Conservation (phyloP, 2,888 invertebrate species). For the Tiliacea aurago region DNA sequence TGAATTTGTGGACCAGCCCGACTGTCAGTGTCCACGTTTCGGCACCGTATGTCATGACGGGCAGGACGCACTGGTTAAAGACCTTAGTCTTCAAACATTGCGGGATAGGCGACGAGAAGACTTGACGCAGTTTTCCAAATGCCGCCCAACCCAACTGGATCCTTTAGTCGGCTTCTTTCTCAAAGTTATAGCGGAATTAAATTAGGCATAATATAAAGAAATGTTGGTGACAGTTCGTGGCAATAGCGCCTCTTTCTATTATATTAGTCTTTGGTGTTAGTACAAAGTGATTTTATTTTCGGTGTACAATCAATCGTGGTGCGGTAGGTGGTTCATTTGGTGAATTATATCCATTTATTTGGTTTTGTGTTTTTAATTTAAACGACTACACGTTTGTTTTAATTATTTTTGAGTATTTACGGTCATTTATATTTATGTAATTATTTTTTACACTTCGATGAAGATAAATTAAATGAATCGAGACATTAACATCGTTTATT, state of each 20-base stretch:
- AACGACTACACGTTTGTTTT: conserved; percentile 16
- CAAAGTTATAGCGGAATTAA: neutral
- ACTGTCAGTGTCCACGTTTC: too few relatives aligned
- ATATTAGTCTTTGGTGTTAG: conserved; percentile 46
- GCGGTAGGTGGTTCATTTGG: conserved; percentile 45
- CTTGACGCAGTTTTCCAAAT: too few relatives aligned
- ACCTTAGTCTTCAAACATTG: too few relatives aligned
- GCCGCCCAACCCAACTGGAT: too few relatives aligned
- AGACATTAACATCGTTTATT: too few relatives aligned
- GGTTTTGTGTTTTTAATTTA: conserved; percentile 34
- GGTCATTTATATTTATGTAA: neutral
- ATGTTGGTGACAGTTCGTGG: neutral
- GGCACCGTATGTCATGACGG: too few relatives aligned
- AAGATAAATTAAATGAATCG: too few relatives aligned
- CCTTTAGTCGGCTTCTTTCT: too few relatives aligned
- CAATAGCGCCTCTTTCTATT: conserved; percentile 15
- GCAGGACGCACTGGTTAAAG: too few relatives aligned
- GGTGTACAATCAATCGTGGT: conserved; percentile 41
- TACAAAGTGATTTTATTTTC: conserved; percentile 53
- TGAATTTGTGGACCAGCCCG: too few relatives aligned
- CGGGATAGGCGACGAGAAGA: too few relatives aligned
- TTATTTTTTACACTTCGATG: neutral
- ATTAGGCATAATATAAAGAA: neutral
- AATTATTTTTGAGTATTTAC: conserved; percentile 9
- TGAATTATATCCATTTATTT: conserved; percentile 46